Evolutionary conservation across 2,888 invertebrate genomes (phyloP).

Genomic region (Spisula subtruncata): DNA sequence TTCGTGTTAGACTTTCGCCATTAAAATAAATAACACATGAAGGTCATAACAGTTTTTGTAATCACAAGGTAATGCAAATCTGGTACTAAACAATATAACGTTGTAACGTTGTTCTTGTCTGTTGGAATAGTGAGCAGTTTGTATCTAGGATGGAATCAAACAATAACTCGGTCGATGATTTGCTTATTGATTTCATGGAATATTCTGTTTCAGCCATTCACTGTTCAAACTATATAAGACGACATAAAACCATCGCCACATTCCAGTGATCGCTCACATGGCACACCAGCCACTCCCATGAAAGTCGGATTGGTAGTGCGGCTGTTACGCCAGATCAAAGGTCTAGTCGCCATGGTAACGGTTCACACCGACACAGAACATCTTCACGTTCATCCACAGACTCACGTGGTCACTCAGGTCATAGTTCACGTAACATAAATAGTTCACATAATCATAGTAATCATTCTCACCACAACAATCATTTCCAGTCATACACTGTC

Average conservation of each 20-base stretch:
- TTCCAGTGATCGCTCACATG: too few species aligned
- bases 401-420: constrained; percentile 43
- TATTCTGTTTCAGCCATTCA: constrained; percentile 21
- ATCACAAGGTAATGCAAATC: too few species aligned
- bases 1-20: too few species aligned
- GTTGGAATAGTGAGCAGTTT: not conserved
- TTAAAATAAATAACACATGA: too few species aligned
- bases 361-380: too few species aligned
- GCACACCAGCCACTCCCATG: constrained; percentile 21
- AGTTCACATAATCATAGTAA: constrained; percentile 43
- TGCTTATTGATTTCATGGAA: too few species aligned
- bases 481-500: constrained; percentile 35
- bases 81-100: not conserved
- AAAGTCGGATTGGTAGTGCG: constrained; percentile 34
- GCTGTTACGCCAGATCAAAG: too few species aligned
- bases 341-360: too few species aligned
- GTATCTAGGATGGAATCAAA: not conserved
- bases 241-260: constrained; percentile 40
- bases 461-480: constrained; percentile 28
- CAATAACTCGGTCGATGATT: too few species aligned
- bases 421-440: constrained; percentile 54
- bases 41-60: too few species aligned
- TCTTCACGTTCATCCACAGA: too few species aligned
- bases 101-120: not conserved
- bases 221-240: constrained; percentile 54